Conservation (phyloP, 2,113 vertebrate genomes). For the Proteles cristata region DNA sequence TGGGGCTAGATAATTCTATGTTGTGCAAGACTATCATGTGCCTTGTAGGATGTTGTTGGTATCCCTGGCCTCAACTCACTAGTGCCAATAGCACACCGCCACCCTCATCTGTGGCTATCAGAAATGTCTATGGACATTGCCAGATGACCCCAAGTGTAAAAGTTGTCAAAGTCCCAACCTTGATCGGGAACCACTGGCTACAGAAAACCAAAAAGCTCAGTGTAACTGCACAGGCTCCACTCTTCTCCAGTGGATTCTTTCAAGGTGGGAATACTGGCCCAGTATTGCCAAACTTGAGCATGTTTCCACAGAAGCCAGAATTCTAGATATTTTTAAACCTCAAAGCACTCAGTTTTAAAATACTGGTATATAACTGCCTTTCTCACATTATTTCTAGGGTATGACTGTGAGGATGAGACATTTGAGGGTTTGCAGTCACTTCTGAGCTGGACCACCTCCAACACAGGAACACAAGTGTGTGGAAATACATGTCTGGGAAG, state of each 20-base stretch:
- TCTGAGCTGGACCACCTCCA: not conserved
- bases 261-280: not conserved
- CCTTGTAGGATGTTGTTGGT: not conserved
- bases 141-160: not conserved
- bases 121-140: not conserved
- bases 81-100: not conserved
- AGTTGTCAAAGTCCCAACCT: too few relatives aligned
- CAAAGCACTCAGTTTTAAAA: constrained; percentile 16
- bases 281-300: not conserved
- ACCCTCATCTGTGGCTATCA: not conserved
- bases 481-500: not conserved
- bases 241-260: not conserved
- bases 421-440: not conserved
- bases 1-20: not conserved
- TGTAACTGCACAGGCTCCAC: not conserved
- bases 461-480: not conserved
- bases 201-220: not conserved
- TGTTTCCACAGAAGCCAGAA: constrained; percentile 9
- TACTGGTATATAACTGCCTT: not conserved
- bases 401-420: not conserved
- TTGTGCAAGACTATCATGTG: not conserved
- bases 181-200: not conserved
- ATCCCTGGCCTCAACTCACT: not conserved
- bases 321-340: constrained; percentile 4
- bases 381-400: not conserved